Evolutionary conservation across 2,113 vertebrate genomes (phyloP), one percentile per base, ranked within the genome.

Genomic region (Cyanocitta stelleri): DNA sequence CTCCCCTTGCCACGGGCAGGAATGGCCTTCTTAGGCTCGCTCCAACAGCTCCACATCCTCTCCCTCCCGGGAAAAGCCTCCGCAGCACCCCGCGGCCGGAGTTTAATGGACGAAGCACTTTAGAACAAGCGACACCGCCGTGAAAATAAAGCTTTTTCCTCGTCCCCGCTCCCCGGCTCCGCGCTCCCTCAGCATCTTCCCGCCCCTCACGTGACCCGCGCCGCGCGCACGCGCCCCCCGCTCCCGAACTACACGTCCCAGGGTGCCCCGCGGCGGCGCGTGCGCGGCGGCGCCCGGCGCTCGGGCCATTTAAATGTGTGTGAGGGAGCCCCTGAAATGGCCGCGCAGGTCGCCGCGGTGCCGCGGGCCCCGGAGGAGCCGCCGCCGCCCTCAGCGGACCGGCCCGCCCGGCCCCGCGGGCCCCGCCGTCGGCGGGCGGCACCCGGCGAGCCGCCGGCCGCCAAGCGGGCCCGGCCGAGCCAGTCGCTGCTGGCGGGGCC

Each of bases 141-240:
- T 3, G 12, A 10, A 91, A 92, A 75, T 67, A 85, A 54, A 66
- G 3, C 7, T 49, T 32, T 24, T 18, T 1, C 20, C 5, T 2
- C 4, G 5, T 6, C 9, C 17, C 4, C 20, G 0, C 21, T 4
- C 5, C 0, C 3, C 4, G 2, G 2, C 0, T 1, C 41, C 14
- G 21, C 26, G 3, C 35, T n/a, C 49, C 75, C 85, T 41, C 85
- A 72, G 58, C 66, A 20, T 16, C 30, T n/a, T 62, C 75, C 66
- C 6, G 33, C 49, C 6, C 21, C 62, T 22, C 84, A 51, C 83
- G 44, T 85, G 83, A 85, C 43, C 61, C 35, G 3, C 59, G 41
- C 41, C 15, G 29, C 82, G 59, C 59, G 51, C 82, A 48, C 59
- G 49, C 82, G 51, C 51, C 18, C 7, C 33, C 10, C 56, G 10